Base-by-base conservation (phyloP, 2,888 invertebrate genomes). In the Troilus luridus region DNA sequence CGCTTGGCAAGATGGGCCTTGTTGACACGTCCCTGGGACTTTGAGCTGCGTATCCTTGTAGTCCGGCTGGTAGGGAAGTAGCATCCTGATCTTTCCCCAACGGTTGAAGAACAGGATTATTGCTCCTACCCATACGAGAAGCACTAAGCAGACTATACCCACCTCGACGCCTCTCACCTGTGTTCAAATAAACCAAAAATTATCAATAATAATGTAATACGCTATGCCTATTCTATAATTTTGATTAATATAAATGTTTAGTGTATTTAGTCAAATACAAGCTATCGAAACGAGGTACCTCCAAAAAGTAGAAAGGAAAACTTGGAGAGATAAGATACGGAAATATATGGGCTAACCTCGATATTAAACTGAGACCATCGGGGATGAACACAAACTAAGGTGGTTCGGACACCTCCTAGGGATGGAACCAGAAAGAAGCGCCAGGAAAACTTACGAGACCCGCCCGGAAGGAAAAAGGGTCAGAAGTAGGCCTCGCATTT, bases 111-210 rank as follows among this genome's bases (percentile, higher is more conserved):
- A 98, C 91, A 98, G 94, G 0, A 97, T 97, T 93, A 98, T 97
- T 56, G 97, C 97, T n/a, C 96, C 97, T 41, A 97, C 96, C 98
- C 98, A 98, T 72, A 97, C 97, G 93, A 97, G 95, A 92, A 98
- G 95, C 91, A 97, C 97, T 94, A 97, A 94, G 60, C 97, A 96
- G 91, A 98, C 97, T 93, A 98, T 98, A 92, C 97, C 98, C 93
- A 98, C 97, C 95, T 98, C 98, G 93, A 98, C 98, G 91, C 98
- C 97, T 93, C 98, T 96, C 94, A 98, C 97, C 97, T 98, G 10
- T 10, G 11, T n/a, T 64, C 9, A 9, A 64, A 67, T 24, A 24
- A 24, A 67, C n/a, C 2, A 67, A 67, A 67, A 67, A 10, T 0
- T 11, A 67, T 10, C 5, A 67, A 67, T 5, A 24, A n/a, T 67